phyloP scores from a whole-genome alignment of 2,888 invertebrate species.

The Netelia virgata region DNA sequence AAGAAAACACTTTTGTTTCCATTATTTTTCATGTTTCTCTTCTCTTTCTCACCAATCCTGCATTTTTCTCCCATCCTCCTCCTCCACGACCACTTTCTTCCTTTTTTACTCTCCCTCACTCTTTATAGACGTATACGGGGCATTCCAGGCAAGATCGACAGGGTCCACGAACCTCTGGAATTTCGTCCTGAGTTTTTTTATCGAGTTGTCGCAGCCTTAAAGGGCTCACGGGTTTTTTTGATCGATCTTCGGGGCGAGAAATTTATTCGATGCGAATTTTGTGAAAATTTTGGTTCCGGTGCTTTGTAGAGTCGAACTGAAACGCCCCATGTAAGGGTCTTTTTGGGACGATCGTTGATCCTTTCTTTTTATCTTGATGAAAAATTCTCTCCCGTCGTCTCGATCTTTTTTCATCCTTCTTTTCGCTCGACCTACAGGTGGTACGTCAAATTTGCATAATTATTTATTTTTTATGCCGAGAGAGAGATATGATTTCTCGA shows the following conservation, averaged over 20 bases:
- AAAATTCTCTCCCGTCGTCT: conserved; percentile 21
- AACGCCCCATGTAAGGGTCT: neutral
- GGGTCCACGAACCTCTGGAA: too few species aligned
- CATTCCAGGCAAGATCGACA: conserved; percentile 40
- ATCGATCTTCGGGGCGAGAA: too few species aligned
- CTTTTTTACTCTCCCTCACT: conserved; percentile 8
- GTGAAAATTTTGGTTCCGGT: too few species aligned
- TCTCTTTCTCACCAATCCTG: conserved; percentile 43
- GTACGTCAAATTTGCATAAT: neutral
- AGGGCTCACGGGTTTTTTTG: too few species aligned
- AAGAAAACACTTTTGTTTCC: conserved; percentile 67
- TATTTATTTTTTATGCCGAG: neutral
- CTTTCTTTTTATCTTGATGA: conserved; percentile 18
- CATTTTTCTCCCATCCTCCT: conserved; percentile 49
- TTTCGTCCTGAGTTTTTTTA: too few species aligned
- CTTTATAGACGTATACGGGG: conserved; percentile 1
- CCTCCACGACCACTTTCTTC: conserved; percentile 23
- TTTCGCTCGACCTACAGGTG: conserved; percentile 11
- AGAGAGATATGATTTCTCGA: too few species aligned
- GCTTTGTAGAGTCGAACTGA: too few species aligned
- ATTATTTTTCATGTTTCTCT: conserved; percentile 61
- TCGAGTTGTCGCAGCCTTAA: too few species aligned
- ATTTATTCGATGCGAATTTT: too few species aligned
- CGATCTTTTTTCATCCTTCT: conserved; percentile 39
- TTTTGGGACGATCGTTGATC: conserved; percentile 12